phyloP scores from a whole-genome alignment of 1,140 invertebrate genomes.

The Musca domestica region DNA sequence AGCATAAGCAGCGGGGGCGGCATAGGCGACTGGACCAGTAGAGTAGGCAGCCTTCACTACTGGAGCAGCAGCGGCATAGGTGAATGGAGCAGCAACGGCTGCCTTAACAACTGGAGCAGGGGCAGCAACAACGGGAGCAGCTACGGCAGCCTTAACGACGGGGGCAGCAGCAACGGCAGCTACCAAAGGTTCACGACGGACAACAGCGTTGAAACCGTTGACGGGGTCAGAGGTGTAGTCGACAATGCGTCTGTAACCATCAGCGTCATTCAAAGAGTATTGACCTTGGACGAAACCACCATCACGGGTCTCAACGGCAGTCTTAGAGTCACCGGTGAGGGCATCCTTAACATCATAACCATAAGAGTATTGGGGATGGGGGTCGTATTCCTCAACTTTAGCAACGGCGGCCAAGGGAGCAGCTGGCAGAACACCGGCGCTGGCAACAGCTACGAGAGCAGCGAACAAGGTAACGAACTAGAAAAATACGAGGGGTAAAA shows the following conservation, averaged over 20 bases:
- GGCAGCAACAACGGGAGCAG: conserved; percentile 33
- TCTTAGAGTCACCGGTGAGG: conserved; percentile 55
- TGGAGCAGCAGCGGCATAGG: background rate
- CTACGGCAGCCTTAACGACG: conserved; percentile 45
- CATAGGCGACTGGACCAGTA: conserved; percentile 11
- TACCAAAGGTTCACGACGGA: conserved; percentile 48
- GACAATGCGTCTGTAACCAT: conserved; percentile 54
- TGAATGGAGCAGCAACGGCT: conserved; percentile 25
- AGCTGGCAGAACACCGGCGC: conserved; percentile 38
- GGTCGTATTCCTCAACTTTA: conserved; percentile 48
- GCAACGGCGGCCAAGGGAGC: conserved; percentile 33
- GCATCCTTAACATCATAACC: conserved; percentile 69
- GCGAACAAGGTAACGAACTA: conserved; percentile 49
- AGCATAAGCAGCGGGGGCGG: conserved; percentile 13
- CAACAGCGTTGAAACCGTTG: conserved; percentile 56
- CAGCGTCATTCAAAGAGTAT: conserved; percentile 54
- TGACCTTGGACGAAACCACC: conserved; percentile 55
- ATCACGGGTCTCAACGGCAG: conserved; percentile 51
- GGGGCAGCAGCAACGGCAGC: conserved; percentile 34
- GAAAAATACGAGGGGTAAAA: conserved; percentile 16
- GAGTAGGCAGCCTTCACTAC: conserved; percentile 3
- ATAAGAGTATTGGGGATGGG: conserved; percentile 68
- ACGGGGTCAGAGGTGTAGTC: conserved; percentile 53
- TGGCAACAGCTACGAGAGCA: conserved; percentile 48
- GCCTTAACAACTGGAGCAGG: conserved; percentile 41